Base-by-base conservation (phyloP, 2,888 invertebrate species). In the Lumbricus terrestris region DNA sequence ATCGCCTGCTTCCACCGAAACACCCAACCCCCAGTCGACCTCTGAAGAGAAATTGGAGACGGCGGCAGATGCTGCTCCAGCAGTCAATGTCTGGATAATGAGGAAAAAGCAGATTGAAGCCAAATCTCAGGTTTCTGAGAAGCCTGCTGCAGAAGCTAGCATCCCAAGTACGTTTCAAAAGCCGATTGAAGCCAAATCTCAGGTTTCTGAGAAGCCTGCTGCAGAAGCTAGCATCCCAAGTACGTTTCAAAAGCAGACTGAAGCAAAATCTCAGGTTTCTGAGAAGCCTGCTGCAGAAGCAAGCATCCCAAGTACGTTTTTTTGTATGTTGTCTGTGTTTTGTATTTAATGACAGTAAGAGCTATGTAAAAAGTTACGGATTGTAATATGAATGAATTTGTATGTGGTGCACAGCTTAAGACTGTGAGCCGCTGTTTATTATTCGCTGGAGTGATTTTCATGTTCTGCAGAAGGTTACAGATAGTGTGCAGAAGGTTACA, bases 41-140 rank as follows among this genome's bases (percentile, higher is more conserved):
- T 85, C 85, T 37, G 85, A 85, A 85, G 37, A 37, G 35, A 85
- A 85, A 34, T 85, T 37, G 85, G 85, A 85, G 16, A 34, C 85
- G 23, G 85, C 34, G 35, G 34, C 37, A 37, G 34, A 34, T 35
- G 34, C 29, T 35, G 37, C 85, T 85, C 85, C 85, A 35, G 16
- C 11, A 35, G n/a, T 85, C 85, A 85, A 85, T 35, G 37, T 85
- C 34, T 85, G 88, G 88, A 54, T 85, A 35, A 34, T 40, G 29
- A 47, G 90, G 88, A 85, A 34, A 42, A 90, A 90, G 23, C 85
- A 90, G 15, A 90, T 23, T 47, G 90, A 90, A 34, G 85, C 88
- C 23, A 88, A 88, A 42, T 88, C 47, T 35, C 47, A 88, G 33
- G 33, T 42, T 34, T 37, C 90, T 18, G 88, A 90, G 34, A 38